Evolutionary conservation across 2,113 vertebrate species (phyloP), one percentile per base, ranked within the genome.

Genomic region (Columba janthina): DNA sequence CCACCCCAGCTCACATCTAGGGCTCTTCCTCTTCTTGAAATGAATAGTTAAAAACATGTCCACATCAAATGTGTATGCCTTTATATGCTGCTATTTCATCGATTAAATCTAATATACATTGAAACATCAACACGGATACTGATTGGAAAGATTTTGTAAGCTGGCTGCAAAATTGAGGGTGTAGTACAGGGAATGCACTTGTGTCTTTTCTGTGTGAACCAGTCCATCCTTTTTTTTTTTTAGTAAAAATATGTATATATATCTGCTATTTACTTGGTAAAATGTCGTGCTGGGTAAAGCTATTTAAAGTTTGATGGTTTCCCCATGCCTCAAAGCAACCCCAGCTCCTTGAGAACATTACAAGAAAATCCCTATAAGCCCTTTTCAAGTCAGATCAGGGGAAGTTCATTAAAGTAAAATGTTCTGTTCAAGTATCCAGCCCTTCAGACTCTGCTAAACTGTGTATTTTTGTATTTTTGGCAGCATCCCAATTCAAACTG

Each of bases 341-440:
- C 10, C 36, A 66, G 28, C 18, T 93, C 67, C 78, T 75, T 75
- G 60, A 65, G 69, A 85, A 80, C 26, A 85, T 51, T 72, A 31
- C 74, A n/a, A 72, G 46, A 75, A 92, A 87, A 95, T 78, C 64
- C 51, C 20, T 86, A 14, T 66, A 90, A 93, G 29, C 18, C 71
- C 21, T 77, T 90, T 76, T 72, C 36, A 88, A 90, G 34, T 53
- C 32, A 89, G 42, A 74, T 21, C 26, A 53, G 40, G 12, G 38
- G 28, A 93, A 73, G 42, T 51, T 83, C 56, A 86, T 95, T 85
- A 72, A 95, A 92, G 46, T 71, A 86, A 79, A 94, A 88, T 24
- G 32, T 20, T 84, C 38, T 82, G n/a, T 82, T 95, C 51, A 90
- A 91, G 76, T 44, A 87, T 28, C 32, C 25, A 88, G 14, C 28